A percentile compares a stretch with the other conserved stretches of the same genome.
Evolutionary conservation across 2,113 vertebrate species (phyloP).

Genomic region (Nothobranchius furzeri): DNA sequence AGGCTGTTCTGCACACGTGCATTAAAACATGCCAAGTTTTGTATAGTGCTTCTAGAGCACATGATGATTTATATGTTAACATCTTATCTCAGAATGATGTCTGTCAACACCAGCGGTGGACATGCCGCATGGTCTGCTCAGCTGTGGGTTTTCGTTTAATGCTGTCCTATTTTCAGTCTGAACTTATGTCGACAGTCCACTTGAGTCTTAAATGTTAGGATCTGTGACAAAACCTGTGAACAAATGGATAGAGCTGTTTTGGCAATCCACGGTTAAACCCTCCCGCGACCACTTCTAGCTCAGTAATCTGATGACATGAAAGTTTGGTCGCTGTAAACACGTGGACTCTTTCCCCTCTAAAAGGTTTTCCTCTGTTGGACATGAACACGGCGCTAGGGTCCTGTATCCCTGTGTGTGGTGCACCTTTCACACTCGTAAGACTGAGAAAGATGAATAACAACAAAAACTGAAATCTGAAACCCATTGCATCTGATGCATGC

Average conservation of each 20-base stretch:
- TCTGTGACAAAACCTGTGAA: slow-evolving; percentile 2
- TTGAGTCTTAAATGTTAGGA: background rate
- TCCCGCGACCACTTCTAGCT: background rate
- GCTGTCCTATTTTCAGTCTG: slow-evolving; percentile 2
- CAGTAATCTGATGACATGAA: slow-evolving; percentile 2
- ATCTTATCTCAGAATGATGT: too few species aligned
- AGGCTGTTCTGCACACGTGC: background rate
- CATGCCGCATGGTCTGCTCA: background rate
- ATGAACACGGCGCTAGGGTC: background rate
- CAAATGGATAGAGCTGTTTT: slow-evolving; percentile 2
- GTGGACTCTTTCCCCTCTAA: background rate
- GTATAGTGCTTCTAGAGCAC: too few species aligned
- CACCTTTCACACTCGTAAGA: background rate
- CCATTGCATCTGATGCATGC: background rate
- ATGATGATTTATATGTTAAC: too few species aligned
- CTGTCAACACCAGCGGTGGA: background rate
- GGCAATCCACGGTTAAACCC: background rate
- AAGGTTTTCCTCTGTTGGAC: background rate
- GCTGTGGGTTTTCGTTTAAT: background rate
- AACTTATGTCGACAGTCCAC: slow-evolving; percentile 3
- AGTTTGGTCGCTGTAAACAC: slow-evolving; percentile 8
- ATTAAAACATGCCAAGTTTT: background rate
- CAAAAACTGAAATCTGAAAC: background rate
- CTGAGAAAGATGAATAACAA: background rate
- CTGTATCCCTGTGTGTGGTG: background rate